Evolutionary conservation across 1,140 invertebrate genomes (phyloP).

Genomic region (Temnothorax curvispinosus): DNA sequence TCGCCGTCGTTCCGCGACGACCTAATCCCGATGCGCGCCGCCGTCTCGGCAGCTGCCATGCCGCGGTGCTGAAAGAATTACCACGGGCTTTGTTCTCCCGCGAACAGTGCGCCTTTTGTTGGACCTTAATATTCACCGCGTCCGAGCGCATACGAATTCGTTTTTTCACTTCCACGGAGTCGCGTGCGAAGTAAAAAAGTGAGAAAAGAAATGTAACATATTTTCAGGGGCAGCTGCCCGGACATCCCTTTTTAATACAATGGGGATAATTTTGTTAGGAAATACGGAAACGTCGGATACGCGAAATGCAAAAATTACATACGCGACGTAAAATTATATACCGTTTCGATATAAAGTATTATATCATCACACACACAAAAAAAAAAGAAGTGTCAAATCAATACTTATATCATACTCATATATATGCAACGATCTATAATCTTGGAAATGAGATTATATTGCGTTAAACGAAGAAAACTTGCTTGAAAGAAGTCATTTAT

Average conservation of each 20-base stretch:
- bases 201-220: not conserved
- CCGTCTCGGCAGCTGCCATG: conserved; percentile 17
- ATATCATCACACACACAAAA: not conserved
- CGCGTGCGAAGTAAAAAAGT: not conserved
- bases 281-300: not conserved
- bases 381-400: too few relatives aligned
- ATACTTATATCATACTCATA: too few relatives aligned
- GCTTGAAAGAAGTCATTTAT: too few relatives aligned
- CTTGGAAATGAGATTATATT: too few relatives aligned
- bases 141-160: not conserved
- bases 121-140: conserved; percentile 21
- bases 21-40: conserved; percentile 42
- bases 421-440: too few relatives aligned
- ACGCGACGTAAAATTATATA: not conserved
- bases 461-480: too few relatives aligned
- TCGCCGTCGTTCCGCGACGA: not conserved
- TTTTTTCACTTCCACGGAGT: not conserved
- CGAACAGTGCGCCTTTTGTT: conserved; percentile 63
- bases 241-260: not conserved
- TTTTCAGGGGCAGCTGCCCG: not conserved
- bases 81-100: conserved; percentile 19
- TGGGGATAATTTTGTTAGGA: not conserved
- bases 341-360: not conserved
- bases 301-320: not conserved
- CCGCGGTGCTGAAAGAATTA: conserved; percentile 43